These are phyloP conservation scores for Perccottus glenii DNA, from an alignment of 2,113 vertebrate species.

Conservation along the genomic window DNA sequence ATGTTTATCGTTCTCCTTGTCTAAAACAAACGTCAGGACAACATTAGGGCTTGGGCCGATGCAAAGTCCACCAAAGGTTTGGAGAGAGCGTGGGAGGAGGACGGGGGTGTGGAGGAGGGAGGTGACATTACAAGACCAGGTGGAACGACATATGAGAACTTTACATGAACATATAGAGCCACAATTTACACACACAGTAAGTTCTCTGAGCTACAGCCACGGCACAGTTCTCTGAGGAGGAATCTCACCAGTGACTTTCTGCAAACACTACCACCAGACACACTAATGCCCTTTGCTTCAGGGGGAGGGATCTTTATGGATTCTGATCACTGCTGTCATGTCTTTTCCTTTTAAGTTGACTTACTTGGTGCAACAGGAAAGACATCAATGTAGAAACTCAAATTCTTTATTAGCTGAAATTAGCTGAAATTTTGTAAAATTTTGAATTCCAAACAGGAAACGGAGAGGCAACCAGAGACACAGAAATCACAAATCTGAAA, in stretches of 20 bases:
- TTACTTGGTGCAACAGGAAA: too few relatives aligned
- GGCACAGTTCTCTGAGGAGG: conserved; percentile 24
- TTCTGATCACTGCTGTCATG: too few relatives aligned
- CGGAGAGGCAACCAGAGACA: too few relatives aligned
- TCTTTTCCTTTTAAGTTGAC: too few relatives aligned
- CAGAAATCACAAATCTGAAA: too few relatives aligned
- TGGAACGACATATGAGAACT: conserved; percentile 69
- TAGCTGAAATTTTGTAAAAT: too few relatives aligned
- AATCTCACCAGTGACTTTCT: conserved; percentile 13
- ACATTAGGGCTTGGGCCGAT: conserved; percentile 61
- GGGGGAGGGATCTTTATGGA: too few relatives aligned
- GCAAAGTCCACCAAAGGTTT: conserved; percentile 63
- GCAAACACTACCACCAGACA: background rate
- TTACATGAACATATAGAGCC: conserved; percentile 73
- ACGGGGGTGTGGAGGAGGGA: conserved; percentile 29
- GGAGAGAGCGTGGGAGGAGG: conserved; percentile 4
- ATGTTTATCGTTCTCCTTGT: conserved; percentile 61
- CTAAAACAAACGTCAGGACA: conserved; percentile 72
- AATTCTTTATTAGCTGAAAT: too few relatives aligned
- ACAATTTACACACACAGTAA: conserved; percentile 62
- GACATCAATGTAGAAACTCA: too few relatives aligned
- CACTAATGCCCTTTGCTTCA: background rate
- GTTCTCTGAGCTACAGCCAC: conserved; percentile 50
- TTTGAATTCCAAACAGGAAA: too few relatives aligned
- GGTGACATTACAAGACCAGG: conserved; percentile 70